Evolutionary conservation across 2,888 invertebrate genomes (phyloP).

Genomic region (Megamerina dolium): DNA sequence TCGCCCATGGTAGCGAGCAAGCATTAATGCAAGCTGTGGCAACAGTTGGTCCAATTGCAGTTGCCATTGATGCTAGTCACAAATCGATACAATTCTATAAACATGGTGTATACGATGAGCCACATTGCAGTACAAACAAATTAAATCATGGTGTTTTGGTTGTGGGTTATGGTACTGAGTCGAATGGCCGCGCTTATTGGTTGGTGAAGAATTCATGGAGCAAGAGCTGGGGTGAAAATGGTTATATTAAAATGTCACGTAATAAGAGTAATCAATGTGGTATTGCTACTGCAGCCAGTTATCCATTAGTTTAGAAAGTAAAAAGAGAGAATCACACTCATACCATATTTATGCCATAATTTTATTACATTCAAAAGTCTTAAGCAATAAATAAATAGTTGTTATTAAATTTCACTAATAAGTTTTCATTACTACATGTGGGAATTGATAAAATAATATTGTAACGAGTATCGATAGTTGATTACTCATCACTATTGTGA

Average conservation of each 20-base stretch:
- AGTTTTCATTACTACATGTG: not conserved
- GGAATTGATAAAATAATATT: not conserved
- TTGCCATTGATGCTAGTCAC: not conserved
- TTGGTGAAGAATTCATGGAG: slow-evolving; percentile 1
- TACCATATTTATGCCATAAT: too few relatives aligned
- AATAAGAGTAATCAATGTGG: not conserved
- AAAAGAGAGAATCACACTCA: too few relatives aligned
- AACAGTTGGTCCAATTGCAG: not conserved
- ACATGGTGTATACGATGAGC: not conserved
- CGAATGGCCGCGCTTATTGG: not conserved
- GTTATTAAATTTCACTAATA: not conserved
- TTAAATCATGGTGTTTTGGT: not conserved
- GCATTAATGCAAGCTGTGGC: not conserved
- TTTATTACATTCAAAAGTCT: too few relatives aligned
- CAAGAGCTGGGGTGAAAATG: not conserved
- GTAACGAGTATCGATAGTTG: too few relatives aligned
- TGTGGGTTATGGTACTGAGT: not conserved
- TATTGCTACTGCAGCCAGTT: not conserved
- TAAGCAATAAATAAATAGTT: too few relatives aligned
- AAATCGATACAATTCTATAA: not conserved
- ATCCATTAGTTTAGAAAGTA: not conserved
- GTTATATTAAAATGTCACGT: not conserved
- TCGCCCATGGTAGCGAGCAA: not conserved
- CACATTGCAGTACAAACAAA: not conserved
- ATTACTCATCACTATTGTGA: too few relatives aligned